A percentile compares a stretch with the other conserved stretches of the same genome.
These are phyloP conservation scores for Luperina nickerlii DNA, from an alignment of 2,888 invertebrate genomes.

Conservation along the genomic window DNA sequence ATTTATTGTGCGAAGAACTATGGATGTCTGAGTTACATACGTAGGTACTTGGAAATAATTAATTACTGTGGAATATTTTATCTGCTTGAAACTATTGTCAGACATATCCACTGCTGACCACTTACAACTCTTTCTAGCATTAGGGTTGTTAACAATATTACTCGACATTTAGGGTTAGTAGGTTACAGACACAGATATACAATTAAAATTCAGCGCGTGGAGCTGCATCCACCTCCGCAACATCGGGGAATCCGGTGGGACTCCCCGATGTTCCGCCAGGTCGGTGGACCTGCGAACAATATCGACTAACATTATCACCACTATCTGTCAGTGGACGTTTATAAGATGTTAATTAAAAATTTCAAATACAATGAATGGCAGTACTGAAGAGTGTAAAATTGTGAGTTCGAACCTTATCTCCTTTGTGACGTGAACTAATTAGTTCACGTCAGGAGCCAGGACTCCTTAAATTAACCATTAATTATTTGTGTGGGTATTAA, in stretches of 20 bases:
- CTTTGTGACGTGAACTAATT: not conserved
- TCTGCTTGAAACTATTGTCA: not conserved
- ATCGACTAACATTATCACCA: too few relatives aligned
- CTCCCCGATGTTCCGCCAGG: too few relatives aligned
- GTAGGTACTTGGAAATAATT: not conserved
- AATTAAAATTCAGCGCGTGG: too few relatives aligned
- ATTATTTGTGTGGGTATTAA: not conserved
- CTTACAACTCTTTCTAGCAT: not conserved
- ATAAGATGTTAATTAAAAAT: not conserved
- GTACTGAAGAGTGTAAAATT: not conserved
- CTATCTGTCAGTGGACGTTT: not conserved
- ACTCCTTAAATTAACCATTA: not conserved
- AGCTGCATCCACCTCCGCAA: too few relatives aligned
- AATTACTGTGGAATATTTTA: not conserved
- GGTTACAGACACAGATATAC: too few relatives aligned
- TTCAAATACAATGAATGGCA: not conserved
- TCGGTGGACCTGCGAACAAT: too few relatives aligned
- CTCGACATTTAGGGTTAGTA: too few relatives aligned
- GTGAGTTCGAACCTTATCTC: not conserved
- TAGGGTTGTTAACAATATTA: too few relatives aligned
- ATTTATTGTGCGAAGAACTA: slow-evolving; percentile 32
- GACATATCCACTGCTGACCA: not conserved
- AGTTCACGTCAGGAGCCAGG: too few relatives aligned
- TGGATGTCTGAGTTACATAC: not conserved
- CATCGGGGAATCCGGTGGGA: too few relatives aligned